Evolutionary conservation across 92 coral and sea anemone genomes (phyloP).

Genomic region (Desmophyllum pertusum): DNA sequence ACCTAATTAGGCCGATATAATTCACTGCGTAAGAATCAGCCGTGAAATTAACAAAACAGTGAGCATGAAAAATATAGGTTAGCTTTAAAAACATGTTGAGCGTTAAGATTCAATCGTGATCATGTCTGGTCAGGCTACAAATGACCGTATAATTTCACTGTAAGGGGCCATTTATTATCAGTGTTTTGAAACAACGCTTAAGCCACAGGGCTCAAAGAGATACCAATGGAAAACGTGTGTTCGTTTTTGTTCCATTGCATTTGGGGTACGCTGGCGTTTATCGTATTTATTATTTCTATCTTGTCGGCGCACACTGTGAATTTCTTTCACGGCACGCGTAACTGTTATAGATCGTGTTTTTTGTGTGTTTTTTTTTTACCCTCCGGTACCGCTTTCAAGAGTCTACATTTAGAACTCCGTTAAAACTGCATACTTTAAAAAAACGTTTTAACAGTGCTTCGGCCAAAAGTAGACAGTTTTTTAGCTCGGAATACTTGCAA

Average conservation of each 20-base stretch:
- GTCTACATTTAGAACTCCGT: background rate
- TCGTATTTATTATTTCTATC: background rate
- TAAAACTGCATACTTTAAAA: background rate
- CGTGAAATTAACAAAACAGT: background rate
- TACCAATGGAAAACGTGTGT: conserved; percentile 21
- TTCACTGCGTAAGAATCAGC: background rate
- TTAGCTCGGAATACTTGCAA: background rate
- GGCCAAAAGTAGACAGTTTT: background rate
- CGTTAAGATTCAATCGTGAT: background rate
- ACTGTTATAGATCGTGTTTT: background rate
- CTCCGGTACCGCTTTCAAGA: background rate
- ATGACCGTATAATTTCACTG: conserved; percentile 2
- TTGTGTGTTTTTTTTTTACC: no score
- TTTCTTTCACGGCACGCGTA: conserved; percentile 30
- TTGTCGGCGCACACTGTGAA: background rate
- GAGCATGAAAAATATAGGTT: background rate
- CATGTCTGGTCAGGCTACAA: background rate
- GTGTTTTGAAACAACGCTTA: background rate
- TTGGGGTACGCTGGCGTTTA: background rate
- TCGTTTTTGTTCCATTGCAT: background rate
- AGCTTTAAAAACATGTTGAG: background rate
- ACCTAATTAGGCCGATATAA: background rate
- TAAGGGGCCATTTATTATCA: background rate
- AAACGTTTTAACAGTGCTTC: background rate
- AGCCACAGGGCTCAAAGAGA: background rate